Evolutionary conservation across 1,140 invertebrate species (phyloP), one percentile per base, ranked within the genome.

Genomic region (Araneus ventricosus): DNA sequence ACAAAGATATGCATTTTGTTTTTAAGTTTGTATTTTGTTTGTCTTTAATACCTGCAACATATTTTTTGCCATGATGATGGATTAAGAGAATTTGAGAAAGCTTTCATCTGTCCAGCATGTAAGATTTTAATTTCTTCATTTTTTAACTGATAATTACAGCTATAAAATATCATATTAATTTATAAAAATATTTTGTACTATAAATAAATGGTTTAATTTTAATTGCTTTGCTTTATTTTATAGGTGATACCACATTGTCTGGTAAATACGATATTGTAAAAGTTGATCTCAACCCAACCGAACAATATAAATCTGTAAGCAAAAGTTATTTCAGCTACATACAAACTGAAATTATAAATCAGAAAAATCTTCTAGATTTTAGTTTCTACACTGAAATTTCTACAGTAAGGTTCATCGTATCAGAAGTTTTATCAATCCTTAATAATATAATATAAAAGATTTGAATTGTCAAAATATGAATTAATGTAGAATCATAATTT

Each of bases 31-130:
- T 22, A 79, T 30, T 30, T n/a, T 17, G 27, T 41, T 24, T 2
- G n/a, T 82, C 45, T 57, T 87, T 87, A 87, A 87, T 39, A 61
- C 10, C 3, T 52, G 39, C 17, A 63, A 93, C 39, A 95, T 94
- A 95, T 95, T 85, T 95, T 95, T 90, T 95, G 95, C 94, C 94
- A 95, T 94, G 95, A 95, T 93, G 95, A 95, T 94, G 95, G 95
- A 41, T 93, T 94, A n/a, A 93, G 94, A 92, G 95, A 95, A 93
- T 95, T 95, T 89, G 94, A 95, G 61, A 95, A 95, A 85, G 94
- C 94, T 59, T 94, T 94, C 52, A 93, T 93, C 2, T 95, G 95
- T 86, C 95, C 95, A 70, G 95, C 95, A 80, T 95, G 95, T 95
- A 94, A 93, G 75, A 39, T 52, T 85, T 67, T 27, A 5, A 27